Conservation (phyloP, 2,113 vertebrate genomes). For the Notothenia coriiceps region DNA sequence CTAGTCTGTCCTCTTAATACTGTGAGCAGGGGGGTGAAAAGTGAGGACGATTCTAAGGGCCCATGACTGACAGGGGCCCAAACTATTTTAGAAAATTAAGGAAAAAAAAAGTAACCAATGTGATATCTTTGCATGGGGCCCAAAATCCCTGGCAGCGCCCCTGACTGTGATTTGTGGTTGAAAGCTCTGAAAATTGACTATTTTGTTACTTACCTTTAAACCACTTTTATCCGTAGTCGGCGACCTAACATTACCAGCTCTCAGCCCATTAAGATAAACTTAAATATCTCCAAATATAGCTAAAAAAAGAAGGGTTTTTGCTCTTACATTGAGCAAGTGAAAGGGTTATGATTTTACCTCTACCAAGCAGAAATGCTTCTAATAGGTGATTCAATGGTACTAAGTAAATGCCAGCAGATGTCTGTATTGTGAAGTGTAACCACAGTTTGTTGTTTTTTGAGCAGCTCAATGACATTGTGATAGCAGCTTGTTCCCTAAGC, state of each 20-base stretch:
- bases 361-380: not conserved
- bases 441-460: conserved; percentile 67
- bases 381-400: conserved; percentile 6
- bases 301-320: not conserved
- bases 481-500: conserved; percentile 53
- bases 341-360: not conserved
- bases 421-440: conserved; percentile 71
- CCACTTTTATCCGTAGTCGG: not conserved
- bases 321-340: not conserved
- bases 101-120: no score
- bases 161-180: not conserved
- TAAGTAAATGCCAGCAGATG: conserved; percentile 64
- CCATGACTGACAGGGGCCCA: no score
- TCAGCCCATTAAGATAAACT: not conserved
- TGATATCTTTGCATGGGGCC: no score
- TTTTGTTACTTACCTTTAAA: not conserved
- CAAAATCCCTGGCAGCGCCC: no score
- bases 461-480: conserved; percentile 67
- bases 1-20: not conserved
- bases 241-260: not conserved
- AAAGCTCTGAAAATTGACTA: not conserved
- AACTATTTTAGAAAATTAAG: no score
- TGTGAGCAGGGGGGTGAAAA: no score
- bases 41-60: no score
- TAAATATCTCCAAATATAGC: not conserved